Percentiles rank a stretch among this genome's conserved stretches.
phyloP scores from a whole-genome alignment of 2,113 vertebrate species.

The Lasiurus cinereus region DNA sequence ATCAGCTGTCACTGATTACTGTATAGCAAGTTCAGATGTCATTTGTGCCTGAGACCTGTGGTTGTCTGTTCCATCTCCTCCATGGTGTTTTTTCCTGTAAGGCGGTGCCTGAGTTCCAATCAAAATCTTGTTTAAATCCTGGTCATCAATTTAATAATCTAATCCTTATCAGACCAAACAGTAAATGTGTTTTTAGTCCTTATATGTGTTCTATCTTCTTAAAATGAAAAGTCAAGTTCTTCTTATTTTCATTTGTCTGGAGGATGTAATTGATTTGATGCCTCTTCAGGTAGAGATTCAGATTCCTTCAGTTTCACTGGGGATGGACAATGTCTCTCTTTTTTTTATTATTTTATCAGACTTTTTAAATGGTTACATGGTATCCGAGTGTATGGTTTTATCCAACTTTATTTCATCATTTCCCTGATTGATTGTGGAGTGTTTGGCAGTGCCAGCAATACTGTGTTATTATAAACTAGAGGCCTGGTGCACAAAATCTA shows the following conservation, averaged over 20 bases:
- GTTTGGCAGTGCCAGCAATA: neutral
- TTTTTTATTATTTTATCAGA: too few species aligned
- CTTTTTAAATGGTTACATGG: neutral
- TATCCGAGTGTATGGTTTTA: neutral
- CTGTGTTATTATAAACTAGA: neutral
- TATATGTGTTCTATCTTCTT: constrained; percentile 87
- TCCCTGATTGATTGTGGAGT: neutral
- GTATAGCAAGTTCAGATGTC: constrained; percentile 87
- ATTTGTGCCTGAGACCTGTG: constrained; percentile 84
- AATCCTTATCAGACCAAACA: constrained; percentile 89
- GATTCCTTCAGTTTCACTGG: constrained; percentile 81
- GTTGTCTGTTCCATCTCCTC: constrained; percentile 83
- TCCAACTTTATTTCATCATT: neutral
- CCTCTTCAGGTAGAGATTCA: constrained; percentile 63
- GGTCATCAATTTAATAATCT: constrained; percentile 89
- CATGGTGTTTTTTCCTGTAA: constrained; percentile 85
- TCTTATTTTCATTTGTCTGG: constrained; percentile 89
- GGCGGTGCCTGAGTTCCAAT: constrained; percentile 89
- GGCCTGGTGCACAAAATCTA: too few species aligned
- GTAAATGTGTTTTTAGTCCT: constrained; percentile 85
- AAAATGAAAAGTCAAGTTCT: constrained; percentile 92
- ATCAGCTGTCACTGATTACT: constrained; percentile 89
- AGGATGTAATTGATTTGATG: constrained; percentile 73
- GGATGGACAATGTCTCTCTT: too few species aligned
- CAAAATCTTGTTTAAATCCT: constrained; percentile 90